Conservation (phyloP, 2,888 invertebrate species). For the Myopa tessellatipennis region DNA sequence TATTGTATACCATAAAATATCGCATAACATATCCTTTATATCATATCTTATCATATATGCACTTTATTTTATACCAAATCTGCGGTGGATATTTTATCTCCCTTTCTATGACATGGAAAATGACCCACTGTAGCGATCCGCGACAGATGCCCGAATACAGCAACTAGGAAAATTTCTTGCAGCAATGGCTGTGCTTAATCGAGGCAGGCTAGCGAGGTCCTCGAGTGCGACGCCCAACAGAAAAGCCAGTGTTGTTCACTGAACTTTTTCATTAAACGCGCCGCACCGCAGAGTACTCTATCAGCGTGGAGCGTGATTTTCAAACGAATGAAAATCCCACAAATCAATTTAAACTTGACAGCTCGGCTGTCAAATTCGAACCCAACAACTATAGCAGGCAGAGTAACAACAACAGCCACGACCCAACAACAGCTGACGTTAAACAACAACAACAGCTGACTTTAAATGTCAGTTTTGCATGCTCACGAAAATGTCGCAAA, state of each 20-base stretch:
- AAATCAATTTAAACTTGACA: slow-evolving; percentile 63
- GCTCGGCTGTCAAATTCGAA: slow-evolving; percentile 47
- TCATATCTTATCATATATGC: too few species aligned
- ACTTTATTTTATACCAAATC: too few species aligned
- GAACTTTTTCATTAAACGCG: slow-evolving; percentile 18
- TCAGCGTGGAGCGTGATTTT: slow-evolving; percentile 31
- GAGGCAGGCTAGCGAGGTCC: neutral
- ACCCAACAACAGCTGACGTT: neutral
- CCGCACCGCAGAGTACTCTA: neutral
- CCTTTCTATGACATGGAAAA: neutral
- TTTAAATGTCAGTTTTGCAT: slow-evolving; percentile 54
- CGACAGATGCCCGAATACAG: slow-evolving; percentile 4
- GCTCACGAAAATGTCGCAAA: slow-evolving; percentile 64
- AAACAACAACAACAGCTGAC: neutral
- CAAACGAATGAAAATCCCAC: slow-evolving; percentile 51
- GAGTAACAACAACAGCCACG: neutral
- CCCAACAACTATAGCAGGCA: neutral
- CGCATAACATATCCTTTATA: too few species aligned
- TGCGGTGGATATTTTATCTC: neutral
- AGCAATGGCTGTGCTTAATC: neutral
- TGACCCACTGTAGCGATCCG: slow-evolving; percentile 11
- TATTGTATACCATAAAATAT: too few species aligned
- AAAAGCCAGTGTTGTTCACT: slow-evolving; percentile 17
- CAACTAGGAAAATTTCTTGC: slow-evolving; percentile 22
- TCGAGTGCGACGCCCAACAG: neutral